phyloP scores from a whole-genome alignment of 2,797 vertebrate species.

The Halcyon smyrnensis region DNA sequence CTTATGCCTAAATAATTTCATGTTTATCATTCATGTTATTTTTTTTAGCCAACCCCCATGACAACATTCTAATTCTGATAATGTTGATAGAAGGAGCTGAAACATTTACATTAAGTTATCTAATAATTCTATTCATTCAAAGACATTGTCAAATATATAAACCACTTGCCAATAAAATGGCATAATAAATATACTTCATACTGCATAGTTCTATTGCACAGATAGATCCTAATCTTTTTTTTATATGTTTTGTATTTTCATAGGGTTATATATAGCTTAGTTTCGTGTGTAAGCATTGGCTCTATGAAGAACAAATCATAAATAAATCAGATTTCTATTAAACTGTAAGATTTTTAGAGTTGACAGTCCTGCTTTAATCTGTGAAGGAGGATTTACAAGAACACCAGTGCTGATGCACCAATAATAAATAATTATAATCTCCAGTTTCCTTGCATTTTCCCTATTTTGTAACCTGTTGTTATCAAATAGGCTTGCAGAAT shows the following conservation, averaged over 20 bases:
- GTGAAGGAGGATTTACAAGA: not conserved
- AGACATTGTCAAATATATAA: not conserved
- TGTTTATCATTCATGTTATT: constrained; percentile 64
- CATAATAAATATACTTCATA: not conserved
- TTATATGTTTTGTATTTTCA: not conserved
- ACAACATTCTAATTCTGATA: constrained; percentile 73
- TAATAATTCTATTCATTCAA: constrained; percentile 25
- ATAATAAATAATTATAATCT: not conserved
- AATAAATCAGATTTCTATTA: constrained; percentile 40
- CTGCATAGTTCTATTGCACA: not conserved
- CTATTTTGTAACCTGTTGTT: constrained; percentile 16
- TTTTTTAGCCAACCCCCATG: constrained; percentile 55
- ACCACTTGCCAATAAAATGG: not conserved
- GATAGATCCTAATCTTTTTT: not conserved
- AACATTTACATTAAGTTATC: constrained; percentile 32
- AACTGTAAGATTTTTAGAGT: not conserved
- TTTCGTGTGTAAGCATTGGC: not conserved
- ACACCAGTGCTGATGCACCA: not conserved
- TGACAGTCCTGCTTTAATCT: not conserved
- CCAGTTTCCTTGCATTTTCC: constrained; percentile 4
- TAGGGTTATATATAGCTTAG: not conserved
- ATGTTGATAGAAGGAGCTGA: constrained; percentile 44
- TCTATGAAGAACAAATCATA: constrained; percentile 23
- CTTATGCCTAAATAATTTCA: constrained; percentile 63
- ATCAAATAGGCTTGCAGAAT: constrained; percentile 26